phyloP scores from a whole-genome alignment of 2,113 vertebrate species.

The Prunella himalayana region DNA sequence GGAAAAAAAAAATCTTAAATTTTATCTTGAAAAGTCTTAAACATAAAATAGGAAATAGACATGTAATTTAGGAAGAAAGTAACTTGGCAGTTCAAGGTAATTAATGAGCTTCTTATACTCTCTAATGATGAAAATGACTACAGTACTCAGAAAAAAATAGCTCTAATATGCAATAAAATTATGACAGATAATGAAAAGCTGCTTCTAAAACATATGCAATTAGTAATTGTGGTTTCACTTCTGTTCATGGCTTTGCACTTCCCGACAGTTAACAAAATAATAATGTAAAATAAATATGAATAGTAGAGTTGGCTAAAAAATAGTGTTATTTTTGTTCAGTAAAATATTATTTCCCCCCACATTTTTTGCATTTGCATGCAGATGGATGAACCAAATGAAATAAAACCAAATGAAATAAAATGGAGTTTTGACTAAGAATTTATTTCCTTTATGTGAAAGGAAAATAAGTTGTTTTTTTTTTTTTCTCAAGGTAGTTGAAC shows the following conservation, averaged over 20 bases:
- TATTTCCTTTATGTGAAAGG: neutral
- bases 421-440: neutral
- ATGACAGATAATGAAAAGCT: slow-evolving; percentile 58
- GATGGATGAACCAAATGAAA: neutral
- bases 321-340: neutral
- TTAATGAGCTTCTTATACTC: slow-evolving; percentile 61
- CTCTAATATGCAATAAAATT: slow-evolving; percentile 56
- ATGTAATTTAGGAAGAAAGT: slow-evolving; percentile 53
- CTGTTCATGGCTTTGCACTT: slow-evolving; percentile 3
- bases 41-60: slow-evolving; percentile 34
- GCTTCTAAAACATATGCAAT: slow-evolving; percentile 40
- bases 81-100: slow-evolving; percentile 63
- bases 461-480: neutral
- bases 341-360: neutral
- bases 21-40: slow-evolving; percentile 56
- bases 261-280: neutral
- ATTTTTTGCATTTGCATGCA: neutral
- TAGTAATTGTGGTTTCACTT: slow-evolving; percentile 38
- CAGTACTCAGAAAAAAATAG: neutral
- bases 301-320: neutral
- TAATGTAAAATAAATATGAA: neutral
- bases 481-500: neutral
- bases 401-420: neutral
- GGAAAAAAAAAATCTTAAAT: neutral
- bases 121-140: slow-evolving; percentile 53